Percentiles rank a stretch among this genome's conserved stretches.
phyloP scores from a whole-genome alignment of 64 coral and sea anemone genomes.

The Dendrophyllia cribrosa region DNA sequence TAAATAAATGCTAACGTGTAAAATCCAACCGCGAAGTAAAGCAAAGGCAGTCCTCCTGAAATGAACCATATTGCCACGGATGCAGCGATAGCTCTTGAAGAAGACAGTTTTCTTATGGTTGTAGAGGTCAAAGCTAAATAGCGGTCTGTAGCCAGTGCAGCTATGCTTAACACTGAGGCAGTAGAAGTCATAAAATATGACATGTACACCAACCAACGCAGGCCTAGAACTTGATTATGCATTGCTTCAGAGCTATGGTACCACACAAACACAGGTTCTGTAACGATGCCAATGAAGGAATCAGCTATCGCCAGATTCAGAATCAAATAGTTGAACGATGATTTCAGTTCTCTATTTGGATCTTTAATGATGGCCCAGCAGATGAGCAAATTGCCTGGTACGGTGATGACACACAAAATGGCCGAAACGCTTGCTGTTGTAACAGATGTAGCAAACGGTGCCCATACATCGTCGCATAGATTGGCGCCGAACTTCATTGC shows the following conservation, averaged over 20 bases:
- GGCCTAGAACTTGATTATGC: conserved; percentile 35
- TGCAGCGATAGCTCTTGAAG: background rate
- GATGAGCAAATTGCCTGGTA: too few relatives aligned
- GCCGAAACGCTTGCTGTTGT: too few relatives aligned
- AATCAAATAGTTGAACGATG: conserved; percentile 86
- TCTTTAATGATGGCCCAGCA: too few relatives aligned
- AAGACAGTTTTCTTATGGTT: conserved; percentile 38
- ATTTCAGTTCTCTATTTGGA: too few relatives aligned
- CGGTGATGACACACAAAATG: too few relatives aligned
- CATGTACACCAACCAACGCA: conserved; percentile 78
- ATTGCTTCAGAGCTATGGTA: conserved; percentile 80
- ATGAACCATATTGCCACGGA: conserved; percentile 65
- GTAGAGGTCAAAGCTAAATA: conserved; percentile 56
- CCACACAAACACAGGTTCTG: conserved; percentile 83
- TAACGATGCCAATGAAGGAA: conserved; percentile 70
- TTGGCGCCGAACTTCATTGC: conserved; percentile 64
- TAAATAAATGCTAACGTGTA: conserved; percentile 6
- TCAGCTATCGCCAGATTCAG: conserved; percentile 84
- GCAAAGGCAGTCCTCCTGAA: conserved; percentile 27
- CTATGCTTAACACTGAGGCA: conserved; percentile 86
- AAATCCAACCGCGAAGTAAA: conserved; percentile 65
- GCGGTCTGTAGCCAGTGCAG: conserved; percentile 70
- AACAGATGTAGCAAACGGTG: too few relatives aligned
- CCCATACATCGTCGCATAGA: conserved; percentile 44
- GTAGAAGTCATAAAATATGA: conserved; percentile 82